These are phyloP conservation scores for Cepaea nemoralis DNA, from an alignment of 1,140 invertebrate genomes.

Conservation along the genomic window DNA sequence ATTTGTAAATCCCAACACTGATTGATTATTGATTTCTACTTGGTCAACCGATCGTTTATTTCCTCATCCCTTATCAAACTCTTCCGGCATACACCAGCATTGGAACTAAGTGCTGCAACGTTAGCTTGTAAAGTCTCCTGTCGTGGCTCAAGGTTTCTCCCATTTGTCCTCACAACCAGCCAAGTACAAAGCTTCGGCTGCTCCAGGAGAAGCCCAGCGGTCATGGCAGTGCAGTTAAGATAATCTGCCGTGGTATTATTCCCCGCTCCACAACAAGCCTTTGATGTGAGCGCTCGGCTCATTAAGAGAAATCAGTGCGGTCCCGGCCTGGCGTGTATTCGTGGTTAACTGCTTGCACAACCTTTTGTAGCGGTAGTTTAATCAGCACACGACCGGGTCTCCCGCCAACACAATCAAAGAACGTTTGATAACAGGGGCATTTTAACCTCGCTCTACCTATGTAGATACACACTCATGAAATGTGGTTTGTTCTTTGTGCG, in stretches of 20 bases:
- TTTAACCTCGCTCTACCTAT: not conserved
- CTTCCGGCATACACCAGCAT: too few relatives aligned
- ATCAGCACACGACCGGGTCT: not conserved
- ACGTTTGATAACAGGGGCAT: constrained; percentile 11
- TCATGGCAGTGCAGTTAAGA: too few relatives aligned
- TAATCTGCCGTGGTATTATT: constrained; percentile 21
- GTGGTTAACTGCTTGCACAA: constrained; percentile 14
- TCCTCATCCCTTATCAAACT: too few relatives aligned
- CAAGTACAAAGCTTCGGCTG: not conserved
- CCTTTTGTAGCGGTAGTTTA: constrained; percentile 23
- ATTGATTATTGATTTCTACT: too few relatives aligned
- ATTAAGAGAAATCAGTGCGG: constrained; percentile 17
- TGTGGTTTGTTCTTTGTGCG: too few relatives aligned
- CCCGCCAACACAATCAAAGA: not conserved
- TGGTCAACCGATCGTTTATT: too few relatives aligned
- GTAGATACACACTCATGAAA: not conserved
- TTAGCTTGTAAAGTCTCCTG: too few relatives aligned
- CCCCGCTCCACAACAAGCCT: constrained; percentile 2
- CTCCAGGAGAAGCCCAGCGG: too few relatives aligned
- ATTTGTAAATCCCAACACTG: too few relatives aligned
- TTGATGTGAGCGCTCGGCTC: constrained; percentile 13
- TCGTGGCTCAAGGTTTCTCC: not conserved
- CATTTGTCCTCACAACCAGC: not conserved
- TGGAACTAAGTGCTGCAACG: too few relatives aligned
- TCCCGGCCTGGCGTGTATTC: not conserved